phyloP scores from a whole-genome alignment of 2,888 invertebrate species.

The Cataglyphis livida region DNA sequence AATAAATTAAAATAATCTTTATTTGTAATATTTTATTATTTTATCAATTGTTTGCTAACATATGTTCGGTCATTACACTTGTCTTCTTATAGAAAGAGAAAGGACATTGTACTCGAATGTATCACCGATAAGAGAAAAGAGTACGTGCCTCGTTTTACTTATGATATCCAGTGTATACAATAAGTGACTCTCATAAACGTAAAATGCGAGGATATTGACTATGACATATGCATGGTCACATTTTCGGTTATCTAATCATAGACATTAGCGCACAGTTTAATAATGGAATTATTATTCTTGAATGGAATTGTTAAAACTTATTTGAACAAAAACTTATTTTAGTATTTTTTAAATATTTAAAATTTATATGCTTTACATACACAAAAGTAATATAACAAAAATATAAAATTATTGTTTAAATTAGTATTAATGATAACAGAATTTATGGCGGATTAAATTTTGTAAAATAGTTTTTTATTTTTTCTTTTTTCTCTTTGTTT shows the following conservation, averaged over 20 bases:
- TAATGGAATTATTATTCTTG: constrained; percentile 9
- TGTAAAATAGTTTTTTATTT: background rate
- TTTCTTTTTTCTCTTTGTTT: background rate
- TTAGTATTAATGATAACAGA: no score
- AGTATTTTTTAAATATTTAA: background rate
- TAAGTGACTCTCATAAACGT: background rate
- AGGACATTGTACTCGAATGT: background rate
- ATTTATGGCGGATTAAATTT: background rate
- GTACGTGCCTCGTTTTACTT: background rate
- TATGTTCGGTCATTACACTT: background rate
- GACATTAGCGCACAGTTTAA: background rate
- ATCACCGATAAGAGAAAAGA: constrained; percentile 14
- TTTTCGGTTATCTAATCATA: background rate
- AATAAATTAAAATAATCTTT: background rate
- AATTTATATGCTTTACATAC: background rate
- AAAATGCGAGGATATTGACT: background rate
- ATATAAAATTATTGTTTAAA: no score
- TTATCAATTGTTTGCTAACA: background rate
- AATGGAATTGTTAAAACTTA: background rate
- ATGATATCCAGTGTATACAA: background rate
- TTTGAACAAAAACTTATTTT: background rate
- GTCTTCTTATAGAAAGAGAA: background rate
- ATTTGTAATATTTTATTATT: constrained; percentile 9
- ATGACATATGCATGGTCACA: background rate
- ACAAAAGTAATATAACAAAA: no score